These are phyloP conservation scores for Drosophila parvula DNA, from an alignment of 1,140 invertebrate species.

Conservation along the genomic window DNA sequence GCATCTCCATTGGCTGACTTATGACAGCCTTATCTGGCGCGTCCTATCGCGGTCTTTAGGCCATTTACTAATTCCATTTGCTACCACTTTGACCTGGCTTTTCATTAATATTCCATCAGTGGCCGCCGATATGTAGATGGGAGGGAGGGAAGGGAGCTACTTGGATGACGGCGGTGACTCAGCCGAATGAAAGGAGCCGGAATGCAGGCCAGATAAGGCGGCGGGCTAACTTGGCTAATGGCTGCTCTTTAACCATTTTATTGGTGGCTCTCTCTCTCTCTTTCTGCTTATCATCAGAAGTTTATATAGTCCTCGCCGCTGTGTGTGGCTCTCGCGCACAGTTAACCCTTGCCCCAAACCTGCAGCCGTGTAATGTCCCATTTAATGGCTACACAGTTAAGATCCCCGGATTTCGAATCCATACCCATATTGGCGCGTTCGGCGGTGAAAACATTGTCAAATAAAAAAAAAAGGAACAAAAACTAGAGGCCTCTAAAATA, in stretches of 20 bases:
- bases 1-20: constrained; percentile 48
- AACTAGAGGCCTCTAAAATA: constrained; percentile 80
- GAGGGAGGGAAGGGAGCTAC: constrained; percentile 15
- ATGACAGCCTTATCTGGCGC: constrained; percentile 42
- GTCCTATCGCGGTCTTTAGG: constrained; percentile 63
- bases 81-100: constrained; percentile 69
- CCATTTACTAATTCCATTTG: constrained; percentile 57
- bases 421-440: constrained; percentile 53
- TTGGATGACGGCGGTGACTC: constrained; percentile 59
- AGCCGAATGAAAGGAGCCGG: constrained; percentile 45
- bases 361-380: constrained; percentile 39
- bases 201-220: constrained; percentile 46
- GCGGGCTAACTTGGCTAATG: constrained; percentile 76
- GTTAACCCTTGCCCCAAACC: constrained; percentile 47
- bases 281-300: constrained; percentile 60
- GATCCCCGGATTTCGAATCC: constrained; percentile 38
- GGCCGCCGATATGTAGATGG: constrained; percentile 27
- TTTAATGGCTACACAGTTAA: constrained; percentile 59
- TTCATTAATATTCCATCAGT: constrained; percentile 74
- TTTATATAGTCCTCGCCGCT: constrained; percentile 6
- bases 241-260: constrained; percentile 79
- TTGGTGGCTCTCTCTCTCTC: constrained; percentile 66
- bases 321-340: constrained; percentile 31
- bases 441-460: constrained; percentile 64
- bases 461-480: constrained; percentile 45